These are phyloP conservation scores for Steinernema carpocapsae DNA, from an alignment of 2,888 invertebrate species.

Conservation along the genomic window DNA sequence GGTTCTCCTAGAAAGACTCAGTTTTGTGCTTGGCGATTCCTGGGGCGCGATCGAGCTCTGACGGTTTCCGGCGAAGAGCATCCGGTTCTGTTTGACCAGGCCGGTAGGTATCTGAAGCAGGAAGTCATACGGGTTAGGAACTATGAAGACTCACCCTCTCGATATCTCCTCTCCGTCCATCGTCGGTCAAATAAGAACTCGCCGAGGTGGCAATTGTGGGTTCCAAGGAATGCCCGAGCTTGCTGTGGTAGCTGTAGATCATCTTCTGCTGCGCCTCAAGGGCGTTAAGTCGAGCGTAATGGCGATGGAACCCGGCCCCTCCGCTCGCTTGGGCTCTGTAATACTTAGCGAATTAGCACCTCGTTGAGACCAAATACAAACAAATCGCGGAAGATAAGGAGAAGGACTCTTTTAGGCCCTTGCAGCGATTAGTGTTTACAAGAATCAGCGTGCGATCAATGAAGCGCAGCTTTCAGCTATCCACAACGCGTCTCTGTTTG, in stretches of 20 bases:
- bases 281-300: constrained; percentile 29
- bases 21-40: neutral
- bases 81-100: constrained; percentile 23
- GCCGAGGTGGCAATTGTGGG: constrained; percentile 24
- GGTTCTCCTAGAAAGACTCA: constrained; percentile 20
- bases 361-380: constrained; percentile 17
- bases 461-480: constrained; percentile 17
- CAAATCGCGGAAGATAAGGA: constrained; percentile 26
- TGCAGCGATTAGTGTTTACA: constrained; percentile 11
- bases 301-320: constrained; percentile 18
- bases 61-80: constrained; percentile 21
- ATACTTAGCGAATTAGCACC: constrained; percentile 15
- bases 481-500: constrained; percentile 24
- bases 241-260: constrained; percentile 22
- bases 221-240: constrained; percentile 1
- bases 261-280: constrained; percentile 11
- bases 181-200: constrained; percentile 22
- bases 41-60: neutral
- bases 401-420: neutral
- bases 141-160: neutral
- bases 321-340: neutral
- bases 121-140: neutral
- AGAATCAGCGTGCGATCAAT: constrained; percentile 24
- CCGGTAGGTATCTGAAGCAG: constrained; percentile 1
- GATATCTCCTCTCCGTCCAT: constrained; percentile 2